Base-by-base conservation (phyloP, 2,113 vertebrate genomes). In the Scartelaos histophorus region DNA sequence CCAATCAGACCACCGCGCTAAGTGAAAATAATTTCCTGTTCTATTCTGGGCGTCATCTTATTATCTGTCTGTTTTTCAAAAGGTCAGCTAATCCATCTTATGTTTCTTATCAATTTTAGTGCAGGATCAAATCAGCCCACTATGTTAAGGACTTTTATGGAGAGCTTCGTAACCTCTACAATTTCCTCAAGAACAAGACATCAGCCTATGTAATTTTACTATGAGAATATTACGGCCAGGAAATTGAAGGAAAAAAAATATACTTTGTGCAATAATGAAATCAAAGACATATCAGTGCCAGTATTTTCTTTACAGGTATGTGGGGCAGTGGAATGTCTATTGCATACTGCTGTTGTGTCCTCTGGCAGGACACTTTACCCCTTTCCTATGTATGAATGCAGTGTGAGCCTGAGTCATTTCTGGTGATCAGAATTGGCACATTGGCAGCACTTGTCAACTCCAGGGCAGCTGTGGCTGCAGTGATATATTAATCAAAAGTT, bases 101-200 rank as follows among this genome's bases (percentile, higher is more conserved):
- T 24, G 6, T 7, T 56, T 22, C 2, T 62, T 61, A 38, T 53
- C 24, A 68, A 29, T 29, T 54, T 29, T 46, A 57, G 17, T 68
- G 25, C 46, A 69, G 25, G 34, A 57, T 57, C 17, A 67, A 70
- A 75, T 47, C n/a, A 16, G 13, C 67, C 69, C 29, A 72, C 66
- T 76, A 54, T 64, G 51, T 25, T 22, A 1, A 16, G 3, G 51
- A 49, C 64, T 13, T 47, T 25, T 10, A 45, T 78, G 22, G 3
- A 68, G 68, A 62, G 66, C 49, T 29, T 46, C 43, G 53, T 69
- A 67, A 67, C 78, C 57, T 71, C 29, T 57, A 71, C 25, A 74
- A 3, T 51, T 73, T 69, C 68, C 38, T 58, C 66, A 13, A 66
- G 51, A 70, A 61, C 2, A 2, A 60, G 13, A 34, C 6, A 29